Percentiles rank a stretch among this genome's conserved stretches.
phyloP scores from a whole-genome alignment of 1,140 invertebrate genomes.

The Heliothis subflexa region DNA sequence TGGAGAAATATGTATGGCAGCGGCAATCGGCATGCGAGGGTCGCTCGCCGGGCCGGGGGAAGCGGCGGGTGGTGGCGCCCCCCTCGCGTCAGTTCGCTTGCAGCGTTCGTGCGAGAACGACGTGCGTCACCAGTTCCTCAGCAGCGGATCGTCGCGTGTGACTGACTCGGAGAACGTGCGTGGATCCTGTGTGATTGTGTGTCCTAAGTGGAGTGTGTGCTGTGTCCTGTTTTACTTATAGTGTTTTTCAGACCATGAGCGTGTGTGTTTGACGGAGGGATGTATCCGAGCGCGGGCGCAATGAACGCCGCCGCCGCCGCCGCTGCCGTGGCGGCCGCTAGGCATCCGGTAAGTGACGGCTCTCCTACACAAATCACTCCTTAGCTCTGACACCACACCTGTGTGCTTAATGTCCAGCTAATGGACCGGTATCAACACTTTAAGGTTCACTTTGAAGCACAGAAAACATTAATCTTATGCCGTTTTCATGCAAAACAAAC shows the following conservation, averaged over 20 bases:
- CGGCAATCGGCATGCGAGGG: slow-evolving; percentile 75
- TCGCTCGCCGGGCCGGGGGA: slow-evolving; percentile 58
- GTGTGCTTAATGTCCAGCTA: too few species aligned
- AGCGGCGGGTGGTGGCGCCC: slow-evolving; percentile 61
- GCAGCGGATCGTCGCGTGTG: slow-evolving; percentile 68
- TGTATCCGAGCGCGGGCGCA: slow-evolving; percentile 86
- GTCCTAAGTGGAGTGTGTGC: slow-evolving; percentile 77
- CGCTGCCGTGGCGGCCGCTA: slow-evolving; percentile 85
- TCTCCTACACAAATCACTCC: slow-evolving; percentile 18
- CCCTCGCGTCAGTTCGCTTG: slow-evolving; percentile 74
- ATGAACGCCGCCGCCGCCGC: slow-evolving; percentile 86
- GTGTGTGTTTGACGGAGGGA: slow-evolving; percentile 82
- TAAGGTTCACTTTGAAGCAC: neutral
- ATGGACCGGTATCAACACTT: neutral
- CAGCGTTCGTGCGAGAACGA: slow-evolving; percentile 59
- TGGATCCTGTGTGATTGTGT: slow-evolving; percentile 73
- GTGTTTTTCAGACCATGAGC: slow-evolving; percentile 75
- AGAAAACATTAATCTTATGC: too few species aligned
- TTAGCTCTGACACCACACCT: slow-evolving; percentile 19
- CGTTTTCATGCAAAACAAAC: too few species aligned
- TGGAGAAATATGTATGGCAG: slow-evolving; percentile 84
- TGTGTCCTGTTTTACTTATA: slow-evolving; percentile 71
- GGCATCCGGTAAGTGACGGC: slow-evolving; percentile 82
- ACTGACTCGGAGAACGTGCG: slow-evolving; percentile 70
- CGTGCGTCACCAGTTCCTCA: slow-evolving; percentile 53